Base-by-base conservation (phyloP, 2,113 vertebrate genomes). In the Zapus hudsonius region DNA sequence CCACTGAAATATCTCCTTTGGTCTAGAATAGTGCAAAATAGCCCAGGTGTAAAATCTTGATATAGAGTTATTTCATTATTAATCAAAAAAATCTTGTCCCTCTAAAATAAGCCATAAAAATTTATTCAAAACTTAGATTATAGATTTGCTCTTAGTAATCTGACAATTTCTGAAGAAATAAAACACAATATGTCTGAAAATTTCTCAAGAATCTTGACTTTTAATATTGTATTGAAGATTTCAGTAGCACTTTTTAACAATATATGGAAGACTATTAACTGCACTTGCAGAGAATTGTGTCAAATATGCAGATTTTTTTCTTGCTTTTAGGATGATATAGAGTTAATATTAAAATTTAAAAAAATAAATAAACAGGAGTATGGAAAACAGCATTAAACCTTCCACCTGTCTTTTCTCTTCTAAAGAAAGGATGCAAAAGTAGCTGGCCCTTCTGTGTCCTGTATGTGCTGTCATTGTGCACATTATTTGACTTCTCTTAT, bases 161-260 rank as follows among this genome's bases (percentile, higher is more conserved):
- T 73, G 44, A 84, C 96, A 55, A 88, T 78, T 95, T 93, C 38
- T 93, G 95, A 96, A 96, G n/a, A 75, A 94, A 95, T 76, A 52
- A 89, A 96, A 89, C 4, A 86, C 92, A 95, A 96, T 95, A 92
- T 15, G 96, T 67, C 67, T 84, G 4, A 94, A 84, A 59, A 94
- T 88, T 88, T 93, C 23, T 94, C 2, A 69, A 91, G 52, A 92
- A 91, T 57, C 7, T 94, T 52, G 11, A 52, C 52, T 90, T 13
- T 42, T 94, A 78, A 57, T 85, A 59, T 40, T 67, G 66, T 40
- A 79, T 64, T 94, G 83, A 94, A 47, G 0, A 72, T 92, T 44
- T 31, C 76, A 33, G 0, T 40, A 57, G 20, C 44, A 63, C 0
- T 31, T 91, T 85, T 69, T 57, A 4, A 33, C 84, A 85, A 44